Conservation (phyloP, 2,113 vertebrate species). For the Gnathonemus echidnorhynchus region DNA sequence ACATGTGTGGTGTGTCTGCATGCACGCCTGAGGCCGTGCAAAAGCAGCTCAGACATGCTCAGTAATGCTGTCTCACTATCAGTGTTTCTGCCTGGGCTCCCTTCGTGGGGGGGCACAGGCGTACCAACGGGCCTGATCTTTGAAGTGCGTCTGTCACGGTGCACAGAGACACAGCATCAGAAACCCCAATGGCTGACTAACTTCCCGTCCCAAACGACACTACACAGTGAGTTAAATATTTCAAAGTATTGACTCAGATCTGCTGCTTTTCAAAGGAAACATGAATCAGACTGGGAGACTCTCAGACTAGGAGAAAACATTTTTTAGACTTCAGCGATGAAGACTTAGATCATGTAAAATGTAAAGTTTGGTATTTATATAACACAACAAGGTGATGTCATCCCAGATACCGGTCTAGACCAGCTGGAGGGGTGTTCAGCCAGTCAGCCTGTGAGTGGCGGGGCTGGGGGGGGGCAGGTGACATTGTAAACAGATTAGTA, state of each 20-base stretch:
- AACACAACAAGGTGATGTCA: neutral
- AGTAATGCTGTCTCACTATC: neutral
- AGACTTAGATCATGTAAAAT: neutral
- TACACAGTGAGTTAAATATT: neutral
- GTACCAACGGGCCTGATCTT: neutral
- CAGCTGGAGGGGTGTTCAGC: neutral
- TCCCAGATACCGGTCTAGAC: neutral
- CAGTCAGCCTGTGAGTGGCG: neutral
- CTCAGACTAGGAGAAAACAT: neutral
- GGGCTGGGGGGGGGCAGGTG: neutral
- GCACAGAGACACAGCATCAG: neutral
- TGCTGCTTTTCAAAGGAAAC: neutral
- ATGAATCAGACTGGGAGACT: neutral
- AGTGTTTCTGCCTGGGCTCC: neutral
- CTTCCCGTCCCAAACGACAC: neutral
- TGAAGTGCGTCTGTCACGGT: neutral
- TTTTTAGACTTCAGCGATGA: neutral
- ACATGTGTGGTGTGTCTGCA: neutral
- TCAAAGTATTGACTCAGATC: neutral
- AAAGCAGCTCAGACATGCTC: neutral
- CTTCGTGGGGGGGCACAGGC: neutral
- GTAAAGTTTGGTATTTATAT: neutral
- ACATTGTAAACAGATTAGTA: neutral
- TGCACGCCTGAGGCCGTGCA: neutral
- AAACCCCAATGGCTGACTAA: neutral